Evolutionary conservation across 2,113 vertebrate genomes (phyloP).

Genomic region (Chloebia gouldiae): DNA sequence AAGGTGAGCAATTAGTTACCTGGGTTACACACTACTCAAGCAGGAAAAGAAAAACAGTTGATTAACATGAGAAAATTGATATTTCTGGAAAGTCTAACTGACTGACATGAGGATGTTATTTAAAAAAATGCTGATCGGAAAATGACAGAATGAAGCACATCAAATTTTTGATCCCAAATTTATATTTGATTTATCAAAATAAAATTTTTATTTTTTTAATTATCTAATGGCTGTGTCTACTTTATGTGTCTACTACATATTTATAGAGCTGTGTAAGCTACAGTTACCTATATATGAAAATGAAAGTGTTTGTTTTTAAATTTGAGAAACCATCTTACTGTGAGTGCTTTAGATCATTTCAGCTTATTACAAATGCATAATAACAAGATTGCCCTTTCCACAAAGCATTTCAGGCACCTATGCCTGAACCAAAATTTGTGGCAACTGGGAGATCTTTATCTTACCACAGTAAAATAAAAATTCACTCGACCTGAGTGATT

Average conservation of each 20-base stretch:
- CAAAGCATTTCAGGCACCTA: not conserved
- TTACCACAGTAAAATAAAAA: not conserved
- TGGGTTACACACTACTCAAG: not conserved
- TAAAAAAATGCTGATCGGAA: not conserved
- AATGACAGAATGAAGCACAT: not conserved
- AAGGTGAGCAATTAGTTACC: not conserved
- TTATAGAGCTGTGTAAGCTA: not conserved
- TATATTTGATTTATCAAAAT: not conserved
- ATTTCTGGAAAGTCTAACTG: not conserved
- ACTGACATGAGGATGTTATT: rapidly evolving
- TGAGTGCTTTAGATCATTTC: not conserved
- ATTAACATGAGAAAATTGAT: not conserved
- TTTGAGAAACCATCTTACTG: not conserved
- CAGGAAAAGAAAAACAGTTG: not conserved
- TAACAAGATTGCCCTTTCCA: not conserved
- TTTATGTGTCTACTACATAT: not conserved
- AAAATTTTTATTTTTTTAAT: not conserved
- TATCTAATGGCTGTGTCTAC: not conserved
- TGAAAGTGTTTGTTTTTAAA: not conserved
- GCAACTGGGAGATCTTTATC: not conserved
- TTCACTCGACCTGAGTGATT: not conserved
- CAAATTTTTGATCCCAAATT: not conserved
- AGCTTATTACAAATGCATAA: not conserved
- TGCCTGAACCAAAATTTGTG: not conserved
- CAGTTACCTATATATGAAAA: not conserved